phyloP scores from a whole-genome alignment of 2,888 invertebrate genomes.

The Oscheius sp. region DNA sequence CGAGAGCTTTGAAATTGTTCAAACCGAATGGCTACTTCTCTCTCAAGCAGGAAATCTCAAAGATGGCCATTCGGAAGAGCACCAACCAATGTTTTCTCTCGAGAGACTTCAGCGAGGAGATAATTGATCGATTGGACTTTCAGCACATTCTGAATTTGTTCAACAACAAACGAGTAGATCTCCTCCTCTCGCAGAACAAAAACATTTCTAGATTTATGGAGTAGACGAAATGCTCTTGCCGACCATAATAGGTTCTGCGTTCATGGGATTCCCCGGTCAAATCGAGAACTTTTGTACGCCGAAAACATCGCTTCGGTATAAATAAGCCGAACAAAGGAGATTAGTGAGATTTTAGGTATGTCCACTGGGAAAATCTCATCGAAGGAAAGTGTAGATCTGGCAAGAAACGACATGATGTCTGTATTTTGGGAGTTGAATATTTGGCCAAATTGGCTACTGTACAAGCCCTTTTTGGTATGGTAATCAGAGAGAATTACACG shows the following conservation, averaged over 20 bases:
- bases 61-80: background rate
- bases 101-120: background rate
- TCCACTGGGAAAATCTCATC: constrained; percentile 1
- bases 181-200: background rate
- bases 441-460: background rate
- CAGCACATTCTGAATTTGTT: background rate
- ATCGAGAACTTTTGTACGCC: constrained; percentile 3
- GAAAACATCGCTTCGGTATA: background rate
- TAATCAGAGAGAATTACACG: no score
- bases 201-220: constrained; percentile 19
- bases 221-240: constrained; percentile 28
- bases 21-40: background rate
- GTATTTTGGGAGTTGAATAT: constrained; percentile 11
- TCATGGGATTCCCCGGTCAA: constrained; percentile 13
- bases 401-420: constrained; percentile 4
- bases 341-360: background rate
- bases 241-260: background rate
- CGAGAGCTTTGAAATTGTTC: constrained; percentile 5
- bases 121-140: background rate
- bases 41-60: background rate
- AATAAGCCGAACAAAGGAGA: background rate
- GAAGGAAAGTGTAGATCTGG: background rate
- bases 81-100: constrained; percentile 18
- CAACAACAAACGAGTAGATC: constrained; percentile 13
- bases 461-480: background rate